Evolutionary conservation across 2,888 invertebrate species (phyloP), one percentile per base, ranked within the genome.

Genomic region (Acheta domesticus): DNA sequence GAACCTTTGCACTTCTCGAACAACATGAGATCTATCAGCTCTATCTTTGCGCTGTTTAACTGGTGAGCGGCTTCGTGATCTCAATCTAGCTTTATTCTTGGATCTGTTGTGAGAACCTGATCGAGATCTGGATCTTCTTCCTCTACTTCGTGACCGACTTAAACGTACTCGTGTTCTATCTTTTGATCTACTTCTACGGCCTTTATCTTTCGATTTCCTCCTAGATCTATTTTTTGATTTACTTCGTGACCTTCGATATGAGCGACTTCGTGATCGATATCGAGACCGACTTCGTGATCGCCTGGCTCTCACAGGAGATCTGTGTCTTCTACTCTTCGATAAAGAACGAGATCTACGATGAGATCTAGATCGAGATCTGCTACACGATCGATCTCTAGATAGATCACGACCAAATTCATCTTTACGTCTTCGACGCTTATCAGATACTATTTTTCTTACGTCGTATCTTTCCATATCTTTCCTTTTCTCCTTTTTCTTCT

Each of bases 391-490:
- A 74, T 88, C 88, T 11, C 87, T 85, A 1, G 89, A 89, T 79
- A 92, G 89, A 86, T 95, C 95, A 16, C 95, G 89, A 0, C 95
- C 95, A 87, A 94, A 95, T 78, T 93, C 91, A 86, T 95, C 94
- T 86, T 93, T 94, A 79, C 90, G 88, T 62, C 89, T 88, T 80
- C 90, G 88, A 76, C 84, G 83, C 0, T 92, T 91, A 82, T 93
- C 93, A 11, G 92, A 90, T 12, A 96, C 92, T 73, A 96, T 88
- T 81, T 93, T 92, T 74, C 96, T 89, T 14, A 96, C 95, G 87
- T 95, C 93, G 86, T 96, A 96, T 4, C 96, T 89, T 84, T 93
- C 93, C 78, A 96, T 87, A 84, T 96, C 95, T 84, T 94, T 93
- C 20, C 94, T 89, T 84, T 92, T 94, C 79, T 91, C 90, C 82